A percentile compares a stretch with the other conserved stretches of the same genome.
Evolutionary conservation across 2,797 vertebrate species (phyloP).

Genomic region (Amblyraja radiata): DNA sequence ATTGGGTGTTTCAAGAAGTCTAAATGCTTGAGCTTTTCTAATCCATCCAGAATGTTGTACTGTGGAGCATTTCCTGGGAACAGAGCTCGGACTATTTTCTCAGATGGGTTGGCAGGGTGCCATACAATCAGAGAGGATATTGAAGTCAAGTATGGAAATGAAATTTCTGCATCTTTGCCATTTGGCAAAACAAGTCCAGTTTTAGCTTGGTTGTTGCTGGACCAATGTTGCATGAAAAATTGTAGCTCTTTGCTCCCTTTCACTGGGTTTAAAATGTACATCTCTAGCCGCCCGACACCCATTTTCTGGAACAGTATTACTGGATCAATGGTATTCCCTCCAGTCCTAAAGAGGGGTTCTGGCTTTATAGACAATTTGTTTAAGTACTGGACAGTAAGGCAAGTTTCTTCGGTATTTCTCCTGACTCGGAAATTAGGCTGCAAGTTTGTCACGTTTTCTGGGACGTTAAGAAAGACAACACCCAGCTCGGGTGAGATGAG

Average conservation of each 20-base stretch:
- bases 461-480: conserved; percentile 87
- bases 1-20: conserved; percentile 85
- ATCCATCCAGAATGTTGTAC: conserved; percentile 83
- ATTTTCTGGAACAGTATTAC: conserved; percentile 95
- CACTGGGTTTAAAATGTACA: conserved; percentile 91
- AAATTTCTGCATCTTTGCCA: conserved; percentile 84
- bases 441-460: conserved; percentile 76
- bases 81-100: conserved; percentile 89
- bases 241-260: conserved; percentile 91
- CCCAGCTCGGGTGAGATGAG: conserved; percentile 94
- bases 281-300: conserved; percentile 94
- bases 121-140: conserved; percentile 91
- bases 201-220: conserved; percentile 79
- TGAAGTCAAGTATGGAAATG: conserved; percentile 81
- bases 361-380: conserved; percentile 82
- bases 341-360: conserved; percentile 77
- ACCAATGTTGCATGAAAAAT: conserved; percentile 93
- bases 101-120: conserved; percentile 88
- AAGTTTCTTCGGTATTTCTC: conserved; percentile 79
- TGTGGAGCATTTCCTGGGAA: conserved; percentile 95
- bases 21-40: conserved; percentile 92
- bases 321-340: conserved; percentile 78
- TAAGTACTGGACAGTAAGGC: conserved; percentile 79
- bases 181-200: conserved; percentile 74
- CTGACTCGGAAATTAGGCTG: conserved; percentile 74